Evolutionary conservation across 2,888 invertebrate species (phyloP).

Genomic region (Apocheima hispidaria): DNA sequence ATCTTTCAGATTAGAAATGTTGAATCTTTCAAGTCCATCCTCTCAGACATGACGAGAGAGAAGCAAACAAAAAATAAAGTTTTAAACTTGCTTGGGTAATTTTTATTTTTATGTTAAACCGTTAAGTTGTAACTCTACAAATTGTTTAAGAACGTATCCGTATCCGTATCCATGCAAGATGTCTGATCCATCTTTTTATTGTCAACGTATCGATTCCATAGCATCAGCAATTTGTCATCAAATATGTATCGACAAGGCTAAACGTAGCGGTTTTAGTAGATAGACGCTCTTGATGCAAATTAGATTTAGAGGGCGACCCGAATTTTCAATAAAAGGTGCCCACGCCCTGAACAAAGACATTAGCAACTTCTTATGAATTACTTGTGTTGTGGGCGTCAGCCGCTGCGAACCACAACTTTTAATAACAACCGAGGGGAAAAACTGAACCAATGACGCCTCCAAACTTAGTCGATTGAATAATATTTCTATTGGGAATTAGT

Average conservation of each 20-base stretch:
- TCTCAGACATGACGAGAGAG: background rate
- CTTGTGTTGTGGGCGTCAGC: slow-evolving; percentile 38
- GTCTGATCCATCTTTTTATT: slow-evolving; percentile 17
- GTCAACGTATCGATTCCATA: slow-evolving; percentile 21
- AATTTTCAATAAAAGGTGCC: slow-evolving; percentile 59
- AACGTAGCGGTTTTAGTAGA: slow-evolving; percentile 41
- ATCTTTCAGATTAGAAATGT: background rate
- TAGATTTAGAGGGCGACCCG: slow-evolving; percentile 51
- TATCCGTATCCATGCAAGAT: background rate
- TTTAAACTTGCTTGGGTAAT: too few relatives aligned
- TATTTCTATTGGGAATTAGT: slow-evolving; percentile 8
- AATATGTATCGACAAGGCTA: slow-evolving; percentile 15
- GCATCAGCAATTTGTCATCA: slow-evolving; percentile 16
- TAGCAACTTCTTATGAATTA: slow-evolving; percentile 61
- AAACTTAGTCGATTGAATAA: slow-evolving; percentile 30
- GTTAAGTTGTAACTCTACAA: background rate
- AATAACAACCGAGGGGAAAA: slow-evolving; percentile 35
- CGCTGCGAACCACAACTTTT: slow-evolving; percentile 46
- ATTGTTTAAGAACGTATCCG: background rate
- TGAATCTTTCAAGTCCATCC: background rate
- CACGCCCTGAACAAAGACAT: slow-evolving; percentile 54
- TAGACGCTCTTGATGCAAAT: slow-evolving; percentile 57
- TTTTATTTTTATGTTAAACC: background rate
- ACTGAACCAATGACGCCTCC: slow-evolving; percentile 4
- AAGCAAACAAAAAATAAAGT: background rate